Conservation (phyloP, 2,113 vertebrate genomes). For the Onychorhynchus coronatus region DNA sequence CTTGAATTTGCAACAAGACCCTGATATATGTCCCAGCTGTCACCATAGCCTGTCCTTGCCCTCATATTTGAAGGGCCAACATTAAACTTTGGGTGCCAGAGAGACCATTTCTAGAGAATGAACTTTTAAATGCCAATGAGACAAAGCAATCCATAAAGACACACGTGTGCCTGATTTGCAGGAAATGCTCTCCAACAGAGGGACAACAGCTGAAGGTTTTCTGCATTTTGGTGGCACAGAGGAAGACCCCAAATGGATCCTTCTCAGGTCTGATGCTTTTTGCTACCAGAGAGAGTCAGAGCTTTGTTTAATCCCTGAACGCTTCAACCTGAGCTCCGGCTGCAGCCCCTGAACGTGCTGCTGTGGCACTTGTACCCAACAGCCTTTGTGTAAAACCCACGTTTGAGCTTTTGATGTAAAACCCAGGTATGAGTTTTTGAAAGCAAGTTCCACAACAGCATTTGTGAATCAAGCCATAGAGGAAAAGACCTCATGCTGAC, state of each 20-base stretch:
- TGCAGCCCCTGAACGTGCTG: background rate
- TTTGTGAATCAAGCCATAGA: background rate
- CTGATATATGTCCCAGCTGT: background rate
- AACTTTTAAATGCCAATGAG: background rate
- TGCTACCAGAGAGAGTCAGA: background rate
- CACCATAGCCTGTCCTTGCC: background rate
- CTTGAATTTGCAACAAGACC: background rate
- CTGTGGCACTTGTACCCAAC: background rate
- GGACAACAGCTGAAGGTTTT: background rate
- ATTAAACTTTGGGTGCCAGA: background rate
- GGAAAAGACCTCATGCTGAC: background rate
- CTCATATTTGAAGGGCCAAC: background rate
- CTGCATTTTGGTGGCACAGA: background rate
- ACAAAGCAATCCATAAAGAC: background rate
- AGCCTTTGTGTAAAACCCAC: background rate
- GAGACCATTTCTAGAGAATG: rapidly evolving
- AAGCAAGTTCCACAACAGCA: background rate
- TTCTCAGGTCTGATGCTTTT: background rate
- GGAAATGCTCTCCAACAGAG: background rate
- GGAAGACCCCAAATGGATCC: background rate
- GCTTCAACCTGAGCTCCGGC: background rate
- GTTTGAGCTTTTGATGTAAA: background rate
- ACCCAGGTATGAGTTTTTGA: background rate
- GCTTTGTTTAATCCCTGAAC: background rate
- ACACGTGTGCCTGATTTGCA: background rate